These are phyloP conservation scores for Bambusicola thoracicus DNA, from an alignment of 2,113 vertebrate species.

Conservation along the genomic window DNA sequence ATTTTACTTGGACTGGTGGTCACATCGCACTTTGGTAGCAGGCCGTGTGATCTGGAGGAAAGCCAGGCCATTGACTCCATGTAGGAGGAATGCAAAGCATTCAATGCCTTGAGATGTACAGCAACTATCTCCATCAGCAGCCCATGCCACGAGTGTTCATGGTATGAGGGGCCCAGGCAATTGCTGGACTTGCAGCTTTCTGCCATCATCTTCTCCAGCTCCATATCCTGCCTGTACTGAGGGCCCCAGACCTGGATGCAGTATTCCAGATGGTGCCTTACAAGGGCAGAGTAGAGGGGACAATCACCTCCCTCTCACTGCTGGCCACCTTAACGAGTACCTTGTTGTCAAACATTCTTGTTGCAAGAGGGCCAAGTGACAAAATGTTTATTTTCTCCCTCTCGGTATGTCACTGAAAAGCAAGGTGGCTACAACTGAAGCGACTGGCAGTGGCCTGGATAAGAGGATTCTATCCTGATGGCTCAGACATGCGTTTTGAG, in stretches of 20 bases:
- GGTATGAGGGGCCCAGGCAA: not conserved
- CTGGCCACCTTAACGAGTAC: too few relatives aligned
- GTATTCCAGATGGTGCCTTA: too few relatives aligned
- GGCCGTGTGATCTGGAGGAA: conserved; percentile 1
- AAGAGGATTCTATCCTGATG: not conserved
- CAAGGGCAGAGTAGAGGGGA: too few relatives aligned
- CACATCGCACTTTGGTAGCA: conserved; percentile 34
- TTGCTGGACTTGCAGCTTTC: not conserved
- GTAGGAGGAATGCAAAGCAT: conserved; percentile 8
- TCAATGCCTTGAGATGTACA: not conserved
- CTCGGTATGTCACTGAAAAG: accelerated
- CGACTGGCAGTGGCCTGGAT: not conserved
- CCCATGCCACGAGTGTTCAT: not conserved
- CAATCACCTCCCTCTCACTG: too few relatives aligned
- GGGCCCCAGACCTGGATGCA: too few relatives aligned
- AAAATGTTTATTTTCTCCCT: not conserved
- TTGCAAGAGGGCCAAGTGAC: not conserved
- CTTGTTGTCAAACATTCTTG: not conserved
- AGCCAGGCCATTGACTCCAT: not conserved
- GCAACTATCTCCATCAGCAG: not conserved
- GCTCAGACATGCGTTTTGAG: not conserved
- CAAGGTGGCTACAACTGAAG: not conserved
- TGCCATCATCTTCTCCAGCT: not conserved
- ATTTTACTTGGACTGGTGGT: conserved; percentile 15
- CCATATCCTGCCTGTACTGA: too few relatives aligned